phyloP scores from a whole-genome alignment of 2,113 vertebrate genomes.

The Otus sunia region DNA sequence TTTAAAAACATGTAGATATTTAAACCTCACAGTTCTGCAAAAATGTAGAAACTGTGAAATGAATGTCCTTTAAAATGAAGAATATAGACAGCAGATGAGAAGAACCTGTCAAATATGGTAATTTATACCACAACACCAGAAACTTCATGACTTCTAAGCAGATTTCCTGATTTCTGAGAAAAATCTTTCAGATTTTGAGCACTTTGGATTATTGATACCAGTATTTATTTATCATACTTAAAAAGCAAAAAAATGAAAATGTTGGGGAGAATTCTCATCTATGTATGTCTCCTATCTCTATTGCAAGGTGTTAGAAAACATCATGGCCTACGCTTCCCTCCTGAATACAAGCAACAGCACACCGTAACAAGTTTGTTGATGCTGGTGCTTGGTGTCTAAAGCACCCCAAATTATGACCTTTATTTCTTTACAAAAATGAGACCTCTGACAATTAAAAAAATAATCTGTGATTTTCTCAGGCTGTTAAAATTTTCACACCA shows the following conservation, averaged over 20 bases:
- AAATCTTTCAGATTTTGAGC: neutral
- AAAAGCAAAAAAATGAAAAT: neutral
- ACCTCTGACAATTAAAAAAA: neutral
- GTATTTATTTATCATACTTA: neutral
- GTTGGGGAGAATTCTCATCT: neutral
- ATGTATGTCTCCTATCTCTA: neutral
- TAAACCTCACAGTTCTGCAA: neutral
- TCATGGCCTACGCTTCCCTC: accelerated
- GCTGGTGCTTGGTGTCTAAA: neutral
- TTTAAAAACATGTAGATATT: neutral
- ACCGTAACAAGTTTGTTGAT: neutral
- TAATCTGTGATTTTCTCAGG: neutral
- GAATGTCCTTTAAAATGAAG: neutral
- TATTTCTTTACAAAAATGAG: neutral
- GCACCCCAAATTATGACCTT: accelerated
- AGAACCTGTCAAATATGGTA: neutral
- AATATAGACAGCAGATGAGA: neutral
- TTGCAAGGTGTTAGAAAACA: neutral
- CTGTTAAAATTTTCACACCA: neutral
- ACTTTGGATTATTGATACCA: neutral
- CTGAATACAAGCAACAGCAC: neutral
- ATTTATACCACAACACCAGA: neutral
- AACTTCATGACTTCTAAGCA: neutral
- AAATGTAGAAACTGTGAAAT: neutral
- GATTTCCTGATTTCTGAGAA: neutral